Conservation (phyloP, 2,888 invertebrate genomes). For the Drosophila yooni region DNA sequence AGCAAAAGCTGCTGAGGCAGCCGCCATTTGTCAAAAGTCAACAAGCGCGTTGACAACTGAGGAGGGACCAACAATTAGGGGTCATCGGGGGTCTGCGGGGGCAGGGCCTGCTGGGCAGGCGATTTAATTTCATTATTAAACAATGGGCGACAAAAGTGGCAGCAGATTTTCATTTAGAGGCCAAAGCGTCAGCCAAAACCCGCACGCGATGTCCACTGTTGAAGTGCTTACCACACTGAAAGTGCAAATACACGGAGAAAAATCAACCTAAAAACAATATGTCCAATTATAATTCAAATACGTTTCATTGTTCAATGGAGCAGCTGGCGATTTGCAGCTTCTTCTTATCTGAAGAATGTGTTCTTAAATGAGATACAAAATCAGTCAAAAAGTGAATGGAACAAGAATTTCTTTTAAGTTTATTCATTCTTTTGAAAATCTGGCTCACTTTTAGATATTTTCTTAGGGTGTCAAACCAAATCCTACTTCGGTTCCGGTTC, state of each 20-base stretch:
- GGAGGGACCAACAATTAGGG: slow-evolving; percentile 26
- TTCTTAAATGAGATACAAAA: background rate
- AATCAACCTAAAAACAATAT: background rate
- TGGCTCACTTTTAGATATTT: background rate
- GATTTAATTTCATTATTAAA: slow-evolving; percentile 79
- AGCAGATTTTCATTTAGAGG: slow-evolving; percentile 76
- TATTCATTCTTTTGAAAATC: background rate
- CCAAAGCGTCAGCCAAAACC: slow-evolving; percentile 30
- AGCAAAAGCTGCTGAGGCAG: slow-evolving; percentile 41
- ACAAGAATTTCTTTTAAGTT: background rate
- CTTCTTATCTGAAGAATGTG: background rate
- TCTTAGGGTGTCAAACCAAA: background rate
- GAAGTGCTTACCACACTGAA: background rate
- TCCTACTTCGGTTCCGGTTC: background rate
- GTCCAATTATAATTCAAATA: background rate
- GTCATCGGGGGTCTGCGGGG: background rate
- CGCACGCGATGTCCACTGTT: slow-evolving; percentile 49
- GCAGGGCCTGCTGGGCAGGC: slow-evolving; percentile 20
- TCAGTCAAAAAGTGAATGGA: rapidly evolving
- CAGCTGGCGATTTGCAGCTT: background rate
- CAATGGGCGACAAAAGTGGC: slow-evolving; percentile 78
- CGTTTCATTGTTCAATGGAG: background rate
- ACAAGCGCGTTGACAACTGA: slow-evolving; percentile 77
- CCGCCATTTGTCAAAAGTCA: slow-evolving; percentile 79
- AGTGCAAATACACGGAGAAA: background rate